A percentile compares a stretch with the other conserved stretches of the same genome.
phyloP scores from a whole-genome alignment of 2,797 vertebrate genomes.

The Serranus cabrilla region DNA sequence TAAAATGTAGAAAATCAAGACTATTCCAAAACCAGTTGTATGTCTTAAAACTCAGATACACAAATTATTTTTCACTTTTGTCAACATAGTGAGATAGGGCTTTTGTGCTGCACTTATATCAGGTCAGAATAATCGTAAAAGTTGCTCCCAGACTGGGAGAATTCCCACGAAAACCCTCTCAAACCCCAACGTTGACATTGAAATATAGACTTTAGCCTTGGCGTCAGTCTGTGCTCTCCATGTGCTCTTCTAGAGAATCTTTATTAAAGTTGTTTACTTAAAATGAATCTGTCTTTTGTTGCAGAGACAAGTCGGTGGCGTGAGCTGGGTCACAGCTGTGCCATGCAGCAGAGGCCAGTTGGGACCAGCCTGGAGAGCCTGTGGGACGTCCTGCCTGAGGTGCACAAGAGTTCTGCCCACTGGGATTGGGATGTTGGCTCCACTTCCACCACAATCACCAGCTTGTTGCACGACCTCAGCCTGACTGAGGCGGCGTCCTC shows the following conservation, averaged over 20 bases:
- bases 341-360: constrained; percentile 77
- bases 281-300: constrained; percentile 32
- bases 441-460: constrained; percentile 78
- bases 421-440: constrained; percentile 73
- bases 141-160: too few relatives aligned
- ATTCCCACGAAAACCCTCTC: too few relatives aligned
- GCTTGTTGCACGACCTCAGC: constrained; percentile 84
- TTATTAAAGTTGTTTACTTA: background rate
- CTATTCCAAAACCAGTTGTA: background rate
- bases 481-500: constrained; percentile 79
- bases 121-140: too few relatives aligned
- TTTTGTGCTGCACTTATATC: too few relatives aligned
- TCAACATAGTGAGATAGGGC: too few relatives aligned
- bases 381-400: constrained; percentile 84
- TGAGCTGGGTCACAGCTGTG: constrained; percentile 71
- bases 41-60: too few relatives aligned
- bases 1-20: background rate
- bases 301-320: constrained; percentile 83
- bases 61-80: too few relatives aligned
- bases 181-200: too few relatives aligned
- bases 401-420: constrained; percentile 68
- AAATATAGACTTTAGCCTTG: too few relatives aligned
- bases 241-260: background rate
- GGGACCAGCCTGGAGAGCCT: constrained; percentile 86
- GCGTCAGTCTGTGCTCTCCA: too few relatives aligned